Evolutionary conservation across 2,797 vertebrate genomes (phyloP), one percentile per base, ranked within the genome.

Genomic region (Epinephelus malabaricus): DNA sequence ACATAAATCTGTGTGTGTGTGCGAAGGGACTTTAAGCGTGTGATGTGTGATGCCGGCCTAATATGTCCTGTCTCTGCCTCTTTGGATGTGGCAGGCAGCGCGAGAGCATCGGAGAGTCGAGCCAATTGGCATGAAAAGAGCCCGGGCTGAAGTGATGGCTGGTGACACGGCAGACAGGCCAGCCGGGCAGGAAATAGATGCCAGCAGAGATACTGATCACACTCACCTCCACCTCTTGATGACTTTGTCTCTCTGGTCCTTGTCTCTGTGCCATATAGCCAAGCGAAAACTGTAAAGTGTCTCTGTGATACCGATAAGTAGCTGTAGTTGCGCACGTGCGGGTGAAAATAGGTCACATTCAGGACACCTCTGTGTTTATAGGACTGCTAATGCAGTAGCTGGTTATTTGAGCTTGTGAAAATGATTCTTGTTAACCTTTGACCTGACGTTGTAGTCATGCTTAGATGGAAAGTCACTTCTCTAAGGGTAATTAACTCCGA

Each of bases 71-170:
- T 81, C 70, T 54, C 73, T 69, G 86, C 55, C 65, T 85, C 73
- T 54, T 67, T 89, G 85, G 79, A 85, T 69, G 58, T 83, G 90
- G 79, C 83, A 71, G 69, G 14, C 34, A 82, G 67, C 78, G 79
- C 40, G 64, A 86, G 81, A 83, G 81, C 21, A 70, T 69, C 58
- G 58, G 56, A 50, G 69, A 76, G 69, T 71, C 43, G 40, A 81
- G 88, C 88, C 90, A 87, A 45, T 83, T 85, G 88, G 81, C 90
- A 84, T 50, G 69, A 73, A 82, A 69, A 76, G 82, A 55, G 60
- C 61, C 70, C 2, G 67, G 82, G 75, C 74, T 88, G 89, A 92
- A 92, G 75, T 83, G 89, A 94, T 91, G 89, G 62, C 79, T 88
- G 84, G 86, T 89, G 92, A 94, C 90, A 86, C 51, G 62, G 79